Evolutionary conservation across 2,113 vertebrate genomes (phyloP).

Genomic region (Aptenodytes forsteri): DNA sequence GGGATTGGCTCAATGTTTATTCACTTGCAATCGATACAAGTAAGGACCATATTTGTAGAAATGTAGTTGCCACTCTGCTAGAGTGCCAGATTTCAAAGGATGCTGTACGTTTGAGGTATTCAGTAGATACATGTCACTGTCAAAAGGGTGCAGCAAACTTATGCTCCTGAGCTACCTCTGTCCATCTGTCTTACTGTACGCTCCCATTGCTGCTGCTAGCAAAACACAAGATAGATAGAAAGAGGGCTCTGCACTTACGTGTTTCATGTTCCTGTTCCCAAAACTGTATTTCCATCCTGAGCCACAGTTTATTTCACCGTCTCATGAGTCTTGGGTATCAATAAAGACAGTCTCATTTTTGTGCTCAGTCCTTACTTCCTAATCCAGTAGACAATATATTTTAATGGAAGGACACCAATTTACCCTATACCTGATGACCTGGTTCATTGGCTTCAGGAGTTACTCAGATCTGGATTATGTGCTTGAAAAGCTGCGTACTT

Average conservation of each 20-base stretch:
- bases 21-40: not conserved
- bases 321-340: not conserved
- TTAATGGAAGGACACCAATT: not conserved
- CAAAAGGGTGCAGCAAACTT: not conserved
- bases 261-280: not conserved
- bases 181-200: not conserved
- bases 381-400: not conserved
- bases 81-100: not conserved
- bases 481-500: not conserved
- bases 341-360: not conserved
- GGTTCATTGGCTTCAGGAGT: not conserved
- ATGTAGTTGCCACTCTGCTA: not conserved
- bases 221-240: not conserved
- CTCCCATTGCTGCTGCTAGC: not conserved
- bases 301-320: not conserved
- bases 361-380: not conserved
- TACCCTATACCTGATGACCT: not conserved
- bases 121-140: not conserved
- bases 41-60: not conserved
- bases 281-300: not conserved
- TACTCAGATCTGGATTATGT: not conserved
- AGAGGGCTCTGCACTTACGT: fast-evolving
- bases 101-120: not conserved
- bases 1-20: not conserved
- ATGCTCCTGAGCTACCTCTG: not conserved